Conservation (phyloP, 2,888 invertebrate genomes). For the Escarpia spicata region DNA sequence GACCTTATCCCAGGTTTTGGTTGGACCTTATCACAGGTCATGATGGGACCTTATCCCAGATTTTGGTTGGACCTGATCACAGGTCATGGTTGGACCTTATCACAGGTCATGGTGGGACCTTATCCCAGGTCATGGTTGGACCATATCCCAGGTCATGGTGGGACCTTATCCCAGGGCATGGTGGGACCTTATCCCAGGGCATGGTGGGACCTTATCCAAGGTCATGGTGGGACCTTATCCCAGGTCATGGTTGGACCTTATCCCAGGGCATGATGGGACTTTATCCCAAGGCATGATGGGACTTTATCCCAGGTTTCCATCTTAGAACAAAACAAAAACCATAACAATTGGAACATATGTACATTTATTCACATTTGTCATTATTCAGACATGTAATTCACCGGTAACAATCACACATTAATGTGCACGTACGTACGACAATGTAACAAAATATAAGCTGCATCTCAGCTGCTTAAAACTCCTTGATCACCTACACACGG, state of each 20-base stretch:
- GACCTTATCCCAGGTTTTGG: too few species aligned
- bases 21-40: too few species aligned
- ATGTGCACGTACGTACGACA: background rate
- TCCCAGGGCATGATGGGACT: background rate
- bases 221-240: background rate
- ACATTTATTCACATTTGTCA: constrained; percentile 3
- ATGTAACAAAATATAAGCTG: background rate
- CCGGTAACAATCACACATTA: background rate
- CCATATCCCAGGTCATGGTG: background rate
- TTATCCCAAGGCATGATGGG: background rate
- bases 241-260: background rate
- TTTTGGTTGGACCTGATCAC: background rate
- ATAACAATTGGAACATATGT: background rate
- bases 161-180: background rate
- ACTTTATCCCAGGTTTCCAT: background rate
- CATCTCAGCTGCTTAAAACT: background rate
- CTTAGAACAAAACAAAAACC: background rate
- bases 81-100: background rate
- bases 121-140: background rate
- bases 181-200: background rate
- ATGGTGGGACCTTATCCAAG: background rate
- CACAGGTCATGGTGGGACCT: background rate
- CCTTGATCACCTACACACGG: background rate
- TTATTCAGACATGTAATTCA: background rate
- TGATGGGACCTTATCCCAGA: too few species aligned